Percentiles rank a stretch among this genome's conserved stretches.
Evolutionary conservation across 2,797 vertebrate genomes (phyloP).

Genomic region (Myotis pilosus): DNA sequence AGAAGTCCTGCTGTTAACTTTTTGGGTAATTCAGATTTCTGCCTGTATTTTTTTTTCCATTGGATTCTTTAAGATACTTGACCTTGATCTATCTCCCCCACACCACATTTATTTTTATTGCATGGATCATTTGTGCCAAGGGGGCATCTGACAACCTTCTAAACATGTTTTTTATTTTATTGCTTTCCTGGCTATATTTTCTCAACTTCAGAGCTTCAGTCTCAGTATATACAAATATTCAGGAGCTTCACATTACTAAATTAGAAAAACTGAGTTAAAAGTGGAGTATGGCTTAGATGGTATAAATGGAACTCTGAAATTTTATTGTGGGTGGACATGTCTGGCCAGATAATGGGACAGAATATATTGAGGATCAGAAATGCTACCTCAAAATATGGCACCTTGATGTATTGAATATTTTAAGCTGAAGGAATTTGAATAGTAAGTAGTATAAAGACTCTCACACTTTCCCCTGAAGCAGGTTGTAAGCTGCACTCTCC

Average conservation of each 20-base stretch:
- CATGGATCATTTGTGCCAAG: slow-evolving; percentile 4
- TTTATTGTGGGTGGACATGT: not conserved
- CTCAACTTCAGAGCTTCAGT: not conserved
- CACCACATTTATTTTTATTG: slow-evolving; percentile 39
- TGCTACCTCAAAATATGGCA: not conserved
- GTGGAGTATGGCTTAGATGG: not conserved
- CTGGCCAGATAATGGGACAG: not conserved
- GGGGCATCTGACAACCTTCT: not conserved
- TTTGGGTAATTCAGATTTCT: slow-evolving; percentile 39
- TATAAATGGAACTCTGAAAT: not conserved
- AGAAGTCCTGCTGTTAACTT: slow-evolving; percentile 52
- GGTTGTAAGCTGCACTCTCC: not conserved
- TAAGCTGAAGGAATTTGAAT: not conserved
- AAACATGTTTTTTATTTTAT: not conserved
- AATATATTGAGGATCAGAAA: not conserved
- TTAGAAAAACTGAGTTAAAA: not conserved
- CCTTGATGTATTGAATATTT: not conserved
- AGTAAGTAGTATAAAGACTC: not conserved
- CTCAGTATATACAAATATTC: not conserved
- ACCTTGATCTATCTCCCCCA: not conserved
- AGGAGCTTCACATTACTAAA: not conserved
- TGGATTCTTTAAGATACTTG: not conserved
- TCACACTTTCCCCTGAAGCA: not conserved
- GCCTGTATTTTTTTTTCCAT: slow-evolving; percentile 5
- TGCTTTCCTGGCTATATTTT: not conserved